Percentiles rank a stretch among this genome's conserved stretches.
Conservation (phyloP, 2,888 invertebrate genomes). For the Polydrusus pterygomalis region DNA sequence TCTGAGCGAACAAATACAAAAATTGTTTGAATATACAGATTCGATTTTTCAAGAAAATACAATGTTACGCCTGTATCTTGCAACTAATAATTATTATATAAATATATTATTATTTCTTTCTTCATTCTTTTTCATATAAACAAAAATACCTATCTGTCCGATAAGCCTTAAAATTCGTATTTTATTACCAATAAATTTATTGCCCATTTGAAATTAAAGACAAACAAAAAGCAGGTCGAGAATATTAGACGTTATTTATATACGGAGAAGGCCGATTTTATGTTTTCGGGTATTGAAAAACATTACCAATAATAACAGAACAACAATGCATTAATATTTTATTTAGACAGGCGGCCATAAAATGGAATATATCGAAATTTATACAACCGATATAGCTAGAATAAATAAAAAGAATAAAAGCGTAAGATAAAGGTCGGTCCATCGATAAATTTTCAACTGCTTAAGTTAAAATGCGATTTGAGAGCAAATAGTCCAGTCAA, state of each 20-base stretch:
- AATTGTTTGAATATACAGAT: no score
- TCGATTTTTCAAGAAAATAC: no score
- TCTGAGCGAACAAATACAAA: background rate
- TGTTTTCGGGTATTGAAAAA: conserved; percentile 44
- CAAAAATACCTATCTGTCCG: background rate
- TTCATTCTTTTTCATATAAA: no score
- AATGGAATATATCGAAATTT: conserved; percentile 42
- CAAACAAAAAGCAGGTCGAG: conserved; percentile 27
- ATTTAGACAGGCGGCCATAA: conserved; percentile 46
- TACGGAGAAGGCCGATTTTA: conserved; percentile 38
- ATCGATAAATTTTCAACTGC: conserved; percentile 29
- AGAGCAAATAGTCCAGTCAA: background rate
- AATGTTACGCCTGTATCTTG: no score
- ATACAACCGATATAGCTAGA: conserved; percentile 46
- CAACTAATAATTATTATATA: no score
- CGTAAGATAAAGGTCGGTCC: conserved; percentile 23
- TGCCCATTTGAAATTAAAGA: conserved; percentile 25
- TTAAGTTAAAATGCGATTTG: conserved; percentile 28
- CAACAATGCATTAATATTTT: conserved; percentile 52
- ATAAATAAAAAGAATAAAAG: conserved; percentile 39
- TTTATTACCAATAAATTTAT: conserved; percentile 25
- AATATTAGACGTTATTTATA: conserved; percentile 37
- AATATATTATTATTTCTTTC: no score
- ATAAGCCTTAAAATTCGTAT: conserved; percentile 1
- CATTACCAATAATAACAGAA: conserved; percentile 51